These are phyloP conservation scores for Pluvialis apricaria DNA, from an alignment of 2,113 vertebrate genomes.

Conservation along the genomic window DNA sequence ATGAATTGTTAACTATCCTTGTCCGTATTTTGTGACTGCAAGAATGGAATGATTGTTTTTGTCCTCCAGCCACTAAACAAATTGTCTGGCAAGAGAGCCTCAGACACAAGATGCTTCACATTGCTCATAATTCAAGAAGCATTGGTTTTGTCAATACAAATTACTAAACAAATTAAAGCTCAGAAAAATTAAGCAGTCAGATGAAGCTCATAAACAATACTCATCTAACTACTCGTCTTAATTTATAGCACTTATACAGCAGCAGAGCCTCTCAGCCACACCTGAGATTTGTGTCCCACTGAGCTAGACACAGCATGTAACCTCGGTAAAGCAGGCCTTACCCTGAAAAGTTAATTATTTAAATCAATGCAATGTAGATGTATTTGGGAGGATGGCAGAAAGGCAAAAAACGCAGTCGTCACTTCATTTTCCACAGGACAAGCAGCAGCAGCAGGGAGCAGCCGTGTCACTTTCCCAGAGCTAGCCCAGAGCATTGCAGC, in stretches of 20 bases:
- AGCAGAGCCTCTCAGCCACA: not conserved
- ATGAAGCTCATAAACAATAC: not conserved
- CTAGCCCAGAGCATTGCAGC: not conserved
- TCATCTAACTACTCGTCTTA: not conserved
- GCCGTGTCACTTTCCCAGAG: not conserved
- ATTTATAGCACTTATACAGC: not conserved
- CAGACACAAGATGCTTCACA: not conserved
- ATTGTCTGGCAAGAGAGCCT: not conserved
- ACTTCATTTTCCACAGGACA: not conserved
- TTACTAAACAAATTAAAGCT: not conserved
- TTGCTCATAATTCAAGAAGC: not conserved
- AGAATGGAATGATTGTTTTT: not conserved
- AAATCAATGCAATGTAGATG: not conserved
- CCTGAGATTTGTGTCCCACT: not conserved
- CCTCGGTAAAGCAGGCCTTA: not conserved
- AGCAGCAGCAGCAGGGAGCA: not conserved
- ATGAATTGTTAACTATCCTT: not conserved
- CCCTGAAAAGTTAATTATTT: not conserved
- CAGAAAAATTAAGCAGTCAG: not conserved
- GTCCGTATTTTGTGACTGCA: not conserved
- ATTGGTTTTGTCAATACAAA: conserved; percentile 13
- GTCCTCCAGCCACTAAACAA: not conserved
- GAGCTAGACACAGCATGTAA: not conserved
- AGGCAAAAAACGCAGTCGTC: not conserved
- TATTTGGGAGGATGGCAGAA: not conserved